Evolutionary conservation across 2,797 vertebrate genomes (phyloP).

Genomic region (Malacoctenus gilli): DNA sequence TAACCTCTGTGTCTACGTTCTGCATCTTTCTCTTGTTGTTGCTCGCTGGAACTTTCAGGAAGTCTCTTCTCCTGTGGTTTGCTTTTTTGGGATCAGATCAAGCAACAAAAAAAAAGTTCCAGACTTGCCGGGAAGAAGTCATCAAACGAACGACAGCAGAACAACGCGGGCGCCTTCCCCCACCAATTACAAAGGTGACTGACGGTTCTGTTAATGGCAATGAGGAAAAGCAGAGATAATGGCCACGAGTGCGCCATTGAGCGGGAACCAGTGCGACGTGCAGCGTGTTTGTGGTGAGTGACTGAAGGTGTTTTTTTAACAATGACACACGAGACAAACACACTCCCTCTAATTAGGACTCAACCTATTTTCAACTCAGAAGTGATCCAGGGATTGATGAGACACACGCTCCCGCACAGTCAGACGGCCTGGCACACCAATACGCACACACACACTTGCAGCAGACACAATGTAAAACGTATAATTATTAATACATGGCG

Average conservation of each 20-base stretch:
- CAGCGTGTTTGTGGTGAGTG: slow-evolving; percentile 27
- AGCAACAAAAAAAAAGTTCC: no score
- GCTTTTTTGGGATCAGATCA: no score
- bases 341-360: slow-evolving; percentile 55
- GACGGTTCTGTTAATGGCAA: slow-evolving; percentile 23
- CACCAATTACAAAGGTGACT: slow-evolving; percentile 7
- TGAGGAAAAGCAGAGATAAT: slow-evolving; percentile 30
- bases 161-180: slow-evolving; percentile 1
- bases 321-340: slow-evolving; percentile 23
- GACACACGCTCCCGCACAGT: neutral
- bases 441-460: neutral
- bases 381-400: slow-evolving; percentile 17
- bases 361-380: slow-evolving; percentile 43
- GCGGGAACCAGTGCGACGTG: neutral
- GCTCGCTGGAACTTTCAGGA: neutral
- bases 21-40: neutral
- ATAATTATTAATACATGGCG: slow-evolving; percentile 43
- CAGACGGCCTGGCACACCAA: no score
- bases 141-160: neutral
- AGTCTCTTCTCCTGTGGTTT: no score
- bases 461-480: slow-evolving; percentile 16
- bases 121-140: no score
- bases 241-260: slow-evolving; percentile 7
- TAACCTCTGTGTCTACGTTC: neutral
- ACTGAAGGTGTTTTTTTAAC: slow-evolving; percentile 16